A percentile compares a stretch with the other conserved stretches of the same genome.
Conservation (phyloP, 1,140 invertebrate genomes). For the Whitmania pigra region DNA sequence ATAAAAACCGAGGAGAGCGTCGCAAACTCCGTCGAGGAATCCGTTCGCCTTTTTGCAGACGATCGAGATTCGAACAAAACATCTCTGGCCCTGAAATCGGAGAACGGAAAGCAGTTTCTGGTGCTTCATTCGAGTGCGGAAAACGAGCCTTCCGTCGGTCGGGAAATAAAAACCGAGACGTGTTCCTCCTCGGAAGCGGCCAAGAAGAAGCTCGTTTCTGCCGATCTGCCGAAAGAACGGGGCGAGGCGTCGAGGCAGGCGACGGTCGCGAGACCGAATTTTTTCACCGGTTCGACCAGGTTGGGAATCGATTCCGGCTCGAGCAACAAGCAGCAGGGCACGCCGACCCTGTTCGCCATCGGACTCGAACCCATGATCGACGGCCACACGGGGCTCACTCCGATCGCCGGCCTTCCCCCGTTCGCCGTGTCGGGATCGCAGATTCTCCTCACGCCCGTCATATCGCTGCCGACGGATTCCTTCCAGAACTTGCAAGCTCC, state of each 20-base stretch:
- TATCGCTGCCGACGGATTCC: neutral
- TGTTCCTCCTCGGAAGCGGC: neutral
- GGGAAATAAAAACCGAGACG: neutral
- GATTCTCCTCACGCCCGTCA: neutral
- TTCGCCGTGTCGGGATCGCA: slow-evolving; percentile 28
- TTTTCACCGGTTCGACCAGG: neutral
- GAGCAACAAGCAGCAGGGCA: neutral
- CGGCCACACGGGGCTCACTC: slow-evolving; percentile 75
- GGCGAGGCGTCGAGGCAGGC: neutral
- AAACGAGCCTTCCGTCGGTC: neutral
- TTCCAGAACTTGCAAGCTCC: neutral
- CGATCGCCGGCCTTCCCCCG: slow-evolving; percentile 45
- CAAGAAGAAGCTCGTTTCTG: neutral
- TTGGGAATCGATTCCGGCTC: neutral
- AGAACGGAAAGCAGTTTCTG: slow-evolving; percentile 6
- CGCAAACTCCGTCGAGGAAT: neutral
- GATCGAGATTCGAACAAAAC: neutral
- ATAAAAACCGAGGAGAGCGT: neutral
- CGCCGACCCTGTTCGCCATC: slow-evolving; percentile 54
- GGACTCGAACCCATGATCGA: slow-evolving; percentile 69
- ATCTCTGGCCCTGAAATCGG: slow-evolving; percentile 2
- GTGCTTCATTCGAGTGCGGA: neutral
- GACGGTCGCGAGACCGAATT: neutral
- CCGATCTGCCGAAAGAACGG: neutral
- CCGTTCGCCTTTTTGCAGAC: neutral